Conservation (phyloP, 2,797 vertebrate genomes). For the Tarsius wallacei region DNA sequence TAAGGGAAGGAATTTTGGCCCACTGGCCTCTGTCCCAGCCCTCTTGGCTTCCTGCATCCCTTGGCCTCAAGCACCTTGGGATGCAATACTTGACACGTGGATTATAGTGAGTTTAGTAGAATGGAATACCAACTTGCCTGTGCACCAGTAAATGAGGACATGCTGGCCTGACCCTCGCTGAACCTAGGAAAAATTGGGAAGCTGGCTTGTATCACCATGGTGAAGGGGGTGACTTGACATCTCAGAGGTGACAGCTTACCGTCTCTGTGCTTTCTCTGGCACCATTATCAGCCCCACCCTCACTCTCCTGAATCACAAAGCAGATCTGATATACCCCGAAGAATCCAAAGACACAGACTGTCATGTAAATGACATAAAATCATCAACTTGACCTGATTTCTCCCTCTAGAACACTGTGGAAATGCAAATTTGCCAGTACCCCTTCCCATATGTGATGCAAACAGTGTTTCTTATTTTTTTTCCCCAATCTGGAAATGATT, state of each 20-base stretch:
- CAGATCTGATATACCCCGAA: rapidly evolving
- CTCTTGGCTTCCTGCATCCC: neutral
- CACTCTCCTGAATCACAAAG: neutral
- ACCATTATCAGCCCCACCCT: too few species aligned
- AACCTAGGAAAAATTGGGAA: neutral
- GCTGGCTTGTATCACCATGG: too few species aligned
- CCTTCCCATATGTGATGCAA: constrained; percentile 39
- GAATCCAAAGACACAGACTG: neutral
- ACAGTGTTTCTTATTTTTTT: neutral
- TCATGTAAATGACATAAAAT: neutral
- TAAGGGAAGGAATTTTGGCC: neutral
- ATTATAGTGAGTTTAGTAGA: rapidly evolving
- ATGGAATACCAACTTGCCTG: too few species aligned
- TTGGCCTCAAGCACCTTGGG: neutral
- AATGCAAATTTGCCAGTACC: neutral
- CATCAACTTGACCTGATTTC: neutral
- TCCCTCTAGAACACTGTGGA: neutral
- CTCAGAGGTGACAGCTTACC: neutral
- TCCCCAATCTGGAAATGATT: constrained; percentile 78
- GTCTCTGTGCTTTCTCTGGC: neutral
- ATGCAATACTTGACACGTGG: rapidly evolving
- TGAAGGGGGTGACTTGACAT: neutral
- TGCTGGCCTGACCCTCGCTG: too few species aligned
- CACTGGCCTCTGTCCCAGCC: too few species aligned
- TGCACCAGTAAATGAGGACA: rapidly evolving